Percentiles rank a stretch among this genome's conserved stretches.
Evolutionary conservation across 2,888 invertebrate genomes (phyloP).

Genomic region (Corbicula japonica): DNA sequence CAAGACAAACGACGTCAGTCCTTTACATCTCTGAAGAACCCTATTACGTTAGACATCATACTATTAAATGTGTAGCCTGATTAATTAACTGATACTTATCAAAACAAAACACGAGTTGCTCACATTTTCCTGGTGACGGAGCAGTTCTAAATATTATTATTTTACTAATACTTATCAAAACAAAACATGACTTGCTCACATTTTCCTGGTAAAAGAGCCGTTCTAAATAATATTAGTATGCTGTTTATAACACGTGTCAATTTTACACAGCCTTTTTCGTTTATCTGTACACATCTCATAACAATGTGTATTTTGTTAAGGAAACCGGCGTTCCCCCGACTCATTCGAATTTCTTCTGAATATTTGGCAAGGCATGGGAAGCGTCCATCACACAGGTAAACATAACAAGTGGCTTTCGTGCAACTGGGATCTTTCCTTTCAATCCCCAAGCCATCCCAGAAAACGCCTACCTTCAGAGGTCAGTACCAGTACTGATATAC

Average conservation of each 20-base stretch:
- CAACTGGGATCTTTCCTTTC: conserved; percentile 54
- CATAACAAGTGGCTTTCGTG: conserved; percentile 42
- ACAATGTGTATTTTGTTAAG: conserved; percentile 29
- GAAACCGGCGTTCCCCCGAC: conserved; percentile 37
- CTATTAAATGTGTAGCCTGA: too few relatives aligned
- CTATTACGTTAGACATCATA: too few relatives aligned
- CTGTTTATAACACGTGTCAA: too few relatives aligned
- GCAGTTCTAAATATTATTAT: too few relatives aligned
- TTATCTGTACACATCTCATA: conserved; percentile 51
- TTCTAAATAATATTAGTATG: too few relatives aligned
- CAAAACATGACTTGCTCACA: conserved; percentile 23
- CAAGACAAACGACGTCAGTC: too few relatives aligned
- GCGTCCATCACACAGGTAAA: conserved; percentile 22
- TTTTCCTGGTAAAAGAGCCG: conserved; percentile 38
- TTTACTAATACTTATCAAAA: conserved; percentile 19
- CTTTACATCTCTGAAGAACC: too few relatives aligned
- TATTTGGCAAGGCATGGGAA: conserved; percentile 42
- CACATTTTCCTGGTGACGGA: too few relatives aligned
- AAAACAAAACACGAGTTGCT: too few relatives aligned
- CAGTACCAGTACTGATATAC: too few relatives aligned
- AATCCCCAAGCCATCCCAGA: conserved; percentile 46
- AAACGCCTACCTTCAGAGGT: conserved; percentile 27
- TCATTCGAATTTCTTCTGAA: conserved; percentile 34
- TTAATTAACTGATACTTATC: too few relatives aligned
- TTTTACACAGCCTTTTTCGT: too few relatives aligned